Percentiles rank a stretch among this genome's conserved stretches.
phyloP scores from a whole-genome alignment of 2,113 vertebrate genomes.

The western clawed frog (Xenopus tropicalis) region UCB_Xtro_10.0 CM004446.2:53626001-53626500 shows the following conservation, averaged over 20 bases:
- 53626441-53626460: too few species aligned
- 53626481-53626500: too few species aligned
- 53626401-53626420: too few species aligned
- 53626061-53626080: conserved; percentile 31
- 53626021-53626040: neutral
- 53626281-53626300: conserved; percentile 32
- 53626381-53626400: too few species aligned
- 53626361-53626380: too few species aligned
- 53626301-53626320: conserved; percentile 14
- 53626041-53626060: neutral
- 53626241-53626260: conserved; percentile 28
- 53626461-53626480: too few species aligned
- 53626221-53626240: conserved; percentile 34
- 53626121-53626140: conserved; percentile 30
- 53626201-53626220: neutral
- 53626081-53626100: neutral
- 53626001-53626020: too few species aligned
- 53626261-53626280: conserved; percentile 29
- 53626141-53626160: conserved; percentile 40
- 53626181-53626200: conserved; percentile 22
- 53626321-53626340: neutral
- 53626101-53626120: conserved; percentile 34
- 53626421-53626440: too few species aligned
- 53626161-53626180: conserved; percentile 21
- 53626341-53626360: too few species aligned